These are phyloP conservation scores for Leptura quadrifasciata DNA, from an alignment of 2,888 invertebrate species.

Conservation along the genomic window DNA sequence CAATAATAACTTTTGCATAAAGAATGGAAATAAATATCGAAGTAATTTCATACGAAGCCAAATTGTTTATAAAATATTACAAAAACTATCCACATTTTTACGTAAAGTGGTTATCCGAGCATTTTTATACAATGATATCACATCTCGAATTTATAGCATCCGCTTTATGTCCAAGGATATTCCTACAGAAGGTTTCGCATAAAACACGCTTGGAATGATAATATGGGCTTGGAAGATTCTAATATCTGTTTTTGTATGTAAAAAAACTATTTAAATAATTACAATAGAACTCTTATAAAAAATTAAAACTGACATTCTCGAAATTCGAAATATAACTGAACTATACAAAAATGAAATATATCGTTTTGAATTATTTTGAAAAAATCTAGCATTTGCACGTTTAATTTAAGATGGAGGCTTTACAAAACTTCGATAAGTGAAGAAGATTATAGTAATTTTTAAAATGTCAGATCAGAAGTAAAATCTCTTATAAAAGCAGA, in stretches of 20 bases:
- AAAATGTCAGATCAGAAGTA: too few species aligned
- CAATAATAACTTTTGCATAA: too few species aligned
- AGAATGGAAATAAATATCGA: too few species aligned
- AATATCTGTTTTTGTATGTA: background rate
- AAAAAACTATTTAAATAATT: background rate
- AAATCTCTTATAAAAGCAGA: too few species aligned
- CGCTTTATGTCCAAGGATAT: conserved; percentile 4
- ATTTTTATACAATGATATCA: background rate
- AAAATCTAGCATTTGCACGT: too few species aligned
- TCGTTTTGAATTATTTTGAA: too few species aligned
- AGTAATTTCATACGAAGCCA: background rate
- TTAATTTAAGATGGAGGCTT: too few species aligned
- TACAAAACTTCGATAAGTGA: too few species aligned
- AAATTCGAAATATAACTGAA: too few species aligned
- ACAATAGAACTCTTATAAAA: background rate
- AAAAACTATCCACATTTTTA: background rate
- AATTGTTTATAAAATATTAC: background rate
- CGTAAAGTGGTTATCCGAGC: background rate
- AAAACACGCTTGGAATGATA: background rate
- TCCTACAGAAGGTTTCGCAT: background rate
- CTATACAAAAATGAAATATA: too few species aligned
- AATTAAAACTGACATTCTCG: background rate
- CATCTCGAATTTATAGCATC: background rate
- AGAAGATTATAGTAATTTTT: too few species aligned
- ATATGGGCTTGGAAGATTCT: background rate